phyloP scores from a whole-genome alignment of 2,797 vertebrate species.

The Scarus forsteni region DNA sequence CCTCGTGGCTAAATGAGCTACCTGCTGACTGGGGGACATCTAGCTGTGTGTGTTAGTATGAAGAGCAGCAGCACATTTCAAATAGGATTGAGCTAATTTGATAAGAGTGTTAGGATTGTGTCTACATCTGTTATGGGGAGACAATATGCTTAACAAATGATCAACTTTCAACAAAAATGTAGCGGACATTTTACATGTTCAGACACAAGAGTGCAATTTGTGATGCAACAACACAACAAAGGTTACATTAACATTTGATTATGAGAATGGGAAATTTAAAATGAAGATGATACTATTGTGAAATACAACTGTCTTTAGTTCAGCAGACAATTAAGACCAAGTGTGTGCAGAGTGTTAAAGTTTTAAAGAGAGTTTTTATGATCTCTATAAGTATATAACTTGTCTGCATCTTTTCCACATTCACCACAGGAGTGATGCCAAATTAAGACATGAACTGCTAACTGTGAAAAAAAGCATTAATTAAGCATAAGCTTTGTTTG shows the following conservation, averaged over 20 bases:
- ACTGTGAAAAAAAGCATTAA: no score
- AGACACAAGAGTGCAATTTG: neutral
- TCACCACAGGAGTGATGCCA: neutral
- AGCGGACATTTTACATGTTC: neutral
- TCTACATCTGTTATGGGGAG: slow-evolving; percentile 15
- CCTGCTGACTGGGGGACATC: neutral
- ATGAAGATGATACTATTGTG: no score
- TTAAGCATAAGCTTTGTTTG: no score
- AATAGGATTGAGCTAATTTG: slow-evolving; percentile 77
- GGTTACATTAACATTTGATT: no score
- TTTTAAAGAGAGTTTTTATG: no score
- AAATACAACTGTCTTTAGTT: no score
- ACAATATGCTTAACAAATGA: slow-evolving; percentile 1
- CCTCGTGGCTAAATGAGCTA: neutral
- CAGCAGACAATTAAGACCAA: no score
- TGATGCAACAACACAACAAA: no score
- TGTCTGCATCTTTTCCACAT: neutral
- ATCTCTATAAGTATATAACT: no score
- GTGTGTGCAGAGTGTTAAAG: no score
- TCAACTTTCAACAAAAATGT: neutral
- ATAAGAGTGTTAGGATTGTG: slow-evolving; percentile 48
- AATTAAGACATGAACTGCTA: no score
- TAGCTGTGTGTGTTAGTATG: slow-evolving; percentile 4
- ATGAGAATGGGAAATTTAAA: no score
- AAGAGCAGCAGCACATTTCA: slow-evolving; percentile 36